A percentile compares a stretch with the other conserved stretches of the same genome.
Evolutionary conservation across 2,888 invertebrate genomes (phyloP).

Genomic region (Eristalis intricaria): DNA sequence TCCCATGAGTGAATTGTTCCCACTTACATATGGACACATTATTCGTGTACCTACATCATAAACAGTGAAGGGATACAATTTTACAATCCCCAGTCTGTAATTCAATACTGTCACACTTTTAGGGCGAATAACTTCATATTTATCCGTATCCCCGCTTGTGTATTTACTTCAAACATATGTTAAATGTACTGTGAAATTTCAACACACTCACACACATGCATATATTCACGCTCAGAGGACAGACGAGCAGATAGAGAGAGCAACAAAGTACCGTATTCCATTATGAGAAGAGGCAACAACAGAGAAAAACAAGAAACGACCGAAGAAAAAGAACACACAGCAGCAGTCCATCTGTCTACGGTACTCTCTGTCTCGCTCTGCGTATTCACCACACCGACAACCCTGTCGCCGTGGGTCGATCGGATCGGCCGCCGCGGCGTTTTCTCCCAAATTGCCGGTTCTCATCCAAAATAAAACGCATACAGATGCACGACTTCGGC

Average conservation of each 20-base stretch:
- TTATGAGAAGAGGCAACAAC: conserved; percentile 1
- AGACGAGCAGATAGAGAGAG: conserved; percentile 33
- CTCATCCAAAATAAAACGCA: conserved; percentile 32
- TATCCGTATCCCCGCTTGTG: background rate
- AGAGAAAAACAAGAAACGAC: background rate
- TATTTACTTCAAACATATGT: conserved; percentile 60
- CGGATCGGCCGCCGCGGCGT: conserved; percentile 34
- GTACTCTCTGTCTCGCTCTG: conserved; percentile 28
- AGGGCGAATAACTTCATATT: conserved; percentile 43
- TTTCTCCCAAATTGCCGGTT: conserved; percentile 48
- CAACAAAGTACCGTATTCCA: conserved; percentile 62
- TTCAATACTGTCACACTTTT: conserved; percentile 58
- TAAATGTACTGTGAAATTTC: conserved; percentile 63
- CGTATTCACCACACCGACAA: conserved; percentile 40
- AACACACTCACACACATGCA: conserved; percentile 30
- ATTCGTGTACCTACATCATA: background rate
- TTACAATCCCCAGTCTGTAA: conserved; percentile 37
- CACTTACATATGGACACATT: background rate
- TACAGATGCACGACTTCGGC: conserved; percentile 29
- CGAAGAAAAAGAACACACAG: conserved; percentile 31
- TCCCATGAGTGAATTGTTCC: background rate
- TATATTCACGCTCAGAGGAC: background rate
- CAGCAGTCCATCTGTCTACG: conserved; percentile 60
- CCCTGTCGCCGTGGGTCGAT: conserved; percentile 29
- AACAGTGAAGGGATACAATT: background rate